Evolutionary conservation across 1,140 invertebrate genomes (phyloP).

Genomic region (Chrysopa pallens): DNA sequence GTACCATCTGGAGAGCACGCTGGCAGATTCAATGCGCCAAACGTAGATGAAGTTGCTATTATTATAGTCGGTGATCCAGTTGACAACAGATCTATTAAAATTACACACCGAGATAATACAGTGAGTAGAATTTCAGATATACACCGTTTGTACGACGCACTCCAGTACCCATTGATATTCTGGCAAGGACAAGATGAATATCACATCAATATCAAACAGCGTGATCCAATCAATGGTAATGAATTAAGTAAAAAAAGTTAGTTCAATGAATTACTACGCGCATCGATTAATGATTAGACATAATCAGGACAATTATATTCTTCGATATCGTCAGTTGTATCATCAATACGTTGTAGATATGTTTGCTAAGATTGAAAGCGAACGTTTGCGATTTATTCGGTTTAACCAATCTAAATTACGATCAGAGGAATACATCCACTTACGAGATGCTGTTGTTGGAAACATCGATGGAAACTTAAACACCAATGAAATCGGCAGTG

Average conservation of each 20-base stretch:
- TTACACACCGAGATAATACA: constrained; percentile 2
- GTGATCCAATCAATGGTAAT: no score
- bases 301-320: constrained; percentile 12
- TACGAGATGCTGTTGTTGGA: constrained; percentile 9
- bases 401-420: constrained; percentile 15
- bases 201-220: no score
- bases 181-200: no score
- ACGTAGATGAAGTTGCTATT: constrained; percentile 9
- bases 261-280: constrained; percentile 11
- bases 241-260: no score
- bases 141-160: constrained; percentile 2
- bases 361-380: constrained; percentile 21
- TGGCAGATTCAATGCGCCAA: constrained; percentile 12
- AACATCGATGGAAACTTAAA: constrained; percentile 1
- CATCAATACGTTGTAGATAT: constrained; percentile 24
- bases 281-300: constrained; percentile 15
- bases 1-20: constrained; percentile 12
- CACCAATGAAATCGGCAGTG: constrained; percentile 2
- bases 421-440: constrained; percentile 13
- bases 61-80: constrained; percentile 8
- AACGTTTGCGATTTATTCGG: constrained; percentile 17
- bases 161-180: constrained; percentile 10
- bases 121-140: not conserved
- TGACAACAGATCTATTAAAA: constrained; percentile 1
- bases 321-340: constrained; percentile 14